Evolutionary conservation across 2,797 vertebrate species (phyloP).

Genomic region (Yasuhikotakia modesta): DNA sequence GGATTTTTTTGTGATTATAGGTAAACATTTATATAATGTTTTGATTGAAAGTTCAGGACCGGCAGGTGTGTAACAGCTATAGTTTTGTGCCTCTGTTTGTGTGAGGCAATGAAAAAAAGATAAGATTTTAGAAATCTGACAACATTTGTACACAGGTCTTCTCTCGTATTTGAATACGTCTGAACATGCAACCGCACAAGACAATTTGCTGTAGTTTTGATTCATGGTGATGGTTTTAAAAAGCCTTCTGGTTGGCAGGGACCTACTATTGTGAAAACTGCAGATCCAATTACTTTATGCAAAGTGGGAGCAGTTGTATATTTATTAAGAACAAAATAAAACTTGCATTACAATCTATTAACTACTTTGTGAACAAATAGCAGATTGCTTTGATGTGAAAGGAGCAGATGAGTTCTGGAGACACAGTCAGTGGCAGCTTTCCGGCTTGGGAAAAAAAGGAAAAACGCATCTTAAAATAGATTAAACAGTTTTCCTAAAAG

Average conservation of each 20-base stretch:
- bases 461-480: conserved; percentile 29
- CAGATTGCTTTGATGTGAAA: conserved; percentile 65
- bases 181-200: conserved; percentile 25
- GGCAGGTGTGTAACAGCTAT: conserved; percentile 12
- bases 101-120: background rate
- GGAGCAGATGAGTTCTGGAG: conserved; percentile 35
- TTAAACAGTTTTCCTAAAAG: conserved; percentile 18
- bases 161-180: background rate
- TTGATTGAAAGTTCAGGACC: conserved; percentile 63
- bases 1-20: conserved; percentile 45
- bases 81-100: conserved; percentile 38
- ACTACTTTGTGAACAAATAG: conserved; percentile 63
- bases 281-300: conserved; percentile 75
- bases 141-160: background rate
- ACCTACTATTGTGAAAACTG: conserved; percentile 65
- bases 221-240: conserved; percentile 3
- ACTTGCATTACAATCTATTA: conserved; percentile 61
- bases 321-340: conserved; percentile 68
- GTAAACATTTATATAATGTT: conserved; percentile 57
- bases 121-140: conserved; percentile 17
- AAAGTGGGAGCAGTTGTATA: conserved; percentile 65
- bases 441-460: background rate
- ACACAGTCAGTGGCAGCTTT: background rate
- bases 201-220: conserved; percentile 28
- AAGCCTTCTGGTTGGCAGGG: conserved; percentile 58